A percentile compares a stretch with the other conserved stretches of the same genome.
phyloP scores from a whole-genome alignment of 2,888 invertebrate genomes.

The Caenorhabditis auriculariae region DNA sequence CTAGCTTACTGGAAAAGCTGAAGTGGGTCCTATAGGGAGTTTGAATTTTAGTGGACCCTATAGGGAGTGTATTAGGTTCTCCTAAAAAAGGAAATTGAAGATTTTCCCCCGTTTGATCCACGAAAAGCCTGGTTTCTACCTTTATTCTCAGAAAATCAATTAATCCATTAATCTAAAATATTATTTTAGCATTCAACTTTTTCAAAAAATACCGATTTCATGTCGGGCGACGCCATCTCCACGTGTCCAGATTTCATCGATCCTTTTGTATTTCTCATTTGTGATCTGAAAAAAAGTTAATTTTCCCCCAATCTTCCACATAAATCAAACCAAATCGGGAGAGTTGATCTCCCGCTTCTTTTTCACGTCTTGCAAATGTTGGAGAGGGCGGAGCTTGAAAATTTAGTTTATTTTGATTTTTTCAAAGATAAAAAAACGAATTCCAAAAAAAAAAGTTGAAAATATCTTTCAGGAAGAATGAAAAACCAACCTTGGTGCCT shows the following conservation, averaged over 20 bases:
- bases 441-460: not conserved
- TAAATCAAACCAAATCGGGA: constrained; percentile 9
- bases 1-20: too few species aligned
- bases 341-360: constrained; percentile 10
- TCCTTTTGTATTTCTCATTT: constrained; percentile 20
- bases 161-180: too few species aligned
- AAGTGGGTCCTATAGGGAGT: too few species aligned
- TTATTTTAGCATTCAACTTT: too few species aligned
- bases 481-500: constrained; percentile 70
- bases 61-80: too few species aligned
- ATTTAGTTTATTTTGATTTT: too few species aligned
- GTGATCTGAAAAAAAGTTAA: constrained; percentile 13
- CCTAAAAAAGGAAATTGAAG: too few species aligned
- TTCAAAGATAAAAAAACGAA: constrained; percentile 60
- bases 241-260: constrained; percentile 33
- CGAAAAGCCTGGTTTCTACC: too few species aligned
- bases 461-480: too few species aligned
- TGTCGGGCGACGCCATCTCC: constrained; percentile 34
- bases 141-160: too few species aligned
- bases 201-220: constrained; percentile 19
- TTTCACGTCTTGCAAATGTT: constrained; percentile 85
- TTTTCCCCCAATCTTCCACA: not conserved
- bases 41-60: too few species aligned
- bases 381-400: constrained; percentile 82
- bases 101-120: too few species aligned